Conservation (phyloP, 2,797 vertebrate genomes). For the Brotogeris chrysoptera region DNA sequence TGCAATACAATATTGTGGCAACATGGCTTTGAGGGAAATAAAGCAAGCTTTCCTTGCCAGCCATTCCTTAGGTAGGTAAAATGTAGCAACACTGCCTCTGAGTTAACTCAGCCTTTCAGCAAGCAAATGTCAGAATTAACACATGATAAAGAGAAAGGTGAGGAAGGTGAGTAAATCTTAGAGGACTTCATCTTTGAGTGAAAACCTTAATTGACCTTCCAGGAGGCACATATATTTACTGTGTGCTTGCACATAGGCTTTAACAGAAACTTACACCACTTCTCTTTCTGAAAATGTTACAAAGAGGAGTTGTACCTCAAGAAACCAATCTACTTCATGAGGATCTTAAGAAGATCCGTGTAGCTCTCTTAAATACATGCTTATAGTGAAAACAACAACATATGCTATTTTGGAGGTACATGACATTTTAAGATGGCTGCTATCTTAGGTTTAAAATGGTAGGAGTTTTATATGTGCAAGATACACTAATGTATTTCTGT, state of each 20-base stretch:
- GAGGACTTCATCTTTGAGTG: neutral
- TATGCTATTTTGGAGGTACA: neutral
- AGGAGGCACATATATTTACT: neutral
- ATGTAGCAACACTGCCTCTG: neutral
- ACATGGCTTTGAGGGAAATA: neutral
- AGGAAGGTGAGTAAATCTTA: neutral
- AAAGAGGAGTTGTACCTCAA: neutral
- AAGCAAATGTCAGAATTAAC: neutral
- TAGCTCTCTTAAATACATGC: neutral
- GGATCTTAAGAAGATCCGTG: neutral
- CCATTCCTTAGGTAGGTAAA: neutral
- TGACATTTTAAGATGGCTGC: neutral
- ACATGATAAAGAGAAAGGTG: neutral
- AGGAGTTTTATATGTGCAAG: neutral
- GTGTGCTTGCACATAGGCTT: neutral
- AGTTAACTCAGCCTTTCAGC: constrained; percentile 5
- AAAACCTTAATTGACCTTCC: neutral
- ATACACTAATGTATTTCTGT: neutral
- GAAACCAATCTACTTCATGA: neutral
- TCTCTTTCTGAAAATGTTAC: neutral
- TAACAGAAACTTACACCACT: neutral
- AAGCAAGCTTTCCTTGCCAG: neutral
- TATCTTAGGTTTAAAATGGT: neutral
- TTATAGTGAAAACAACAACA: neutral
- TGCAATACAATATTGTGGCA: neutral